A percentile compares a stretch with the other conserved stretches of the same genome.
Evolutionary conservation across 2,888 invertebrate species (phyloP).

Genomic region (Ochlodes sylvanus): DNA sequence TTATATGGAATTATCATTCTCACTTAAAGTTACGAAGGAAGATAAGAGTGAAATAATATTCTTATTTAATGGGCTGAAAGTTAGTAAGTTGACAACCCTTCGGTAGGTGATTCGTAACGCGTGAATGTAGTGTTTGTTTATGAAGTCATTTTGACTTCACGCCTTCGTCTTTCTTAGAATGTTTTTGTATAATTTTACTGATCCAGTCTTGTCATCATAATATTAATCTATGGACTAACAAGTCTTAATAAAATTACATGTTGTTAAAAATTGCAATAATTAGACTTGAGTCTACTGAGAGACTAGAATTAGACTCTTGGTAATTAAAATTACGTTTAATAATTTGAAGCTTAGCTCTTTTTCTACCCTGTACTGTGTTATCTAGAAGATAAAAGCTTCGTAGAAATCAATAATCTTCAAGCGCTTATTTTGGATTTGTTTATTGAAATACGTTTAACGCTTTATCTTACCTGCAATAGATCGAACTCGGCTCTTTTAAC

Average conservation of each 20-base stretch:
- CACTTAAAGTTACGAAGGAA: neutral
- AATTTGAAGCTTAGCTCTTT: too few species aligned
- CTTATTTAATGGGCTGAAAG: neutral
- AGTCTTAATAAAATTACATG: too few species aligned
- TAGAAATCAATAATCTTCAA: too few species aligned
- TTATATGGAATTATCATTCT: too few species aligned
- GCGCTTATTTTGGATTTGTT: neutral
- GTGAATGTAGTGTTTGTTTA: constrained; percentile 63
- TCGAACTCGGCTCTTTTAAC: constrained; percentile 13
- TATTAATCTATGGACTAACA: neutral
- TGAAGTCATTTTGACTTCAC: constrained; percentile 66
- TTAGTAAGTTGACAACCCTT: constrained; percentile 46
- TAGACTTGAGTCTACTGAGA: too few species aligned
- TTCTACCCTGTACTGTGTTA: too few species aligned
- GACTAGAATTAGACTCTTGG: too few species aligned
- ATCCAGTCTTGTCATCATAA: neutral
- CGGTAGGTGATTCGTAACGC: constrained; percentile 51
- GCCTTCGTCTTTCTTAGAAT: constrained; percentile 48
- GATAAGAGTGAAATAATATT: neutral
- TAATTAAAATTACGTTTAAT: too few species aligned
- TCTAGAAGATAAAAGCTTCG: too few species aligned
- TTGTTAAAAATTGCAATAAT: too few species aligned
- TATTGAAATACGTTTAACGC: neutral
- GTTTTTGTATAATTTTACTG: constrained; percentile 41
- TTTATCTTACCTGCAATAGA: constrained; percentile 18